Evolutionary conservation across 1,140 invertebrate genomes (phyloP).

Genomic region (Prorops nasuta): DNA sequence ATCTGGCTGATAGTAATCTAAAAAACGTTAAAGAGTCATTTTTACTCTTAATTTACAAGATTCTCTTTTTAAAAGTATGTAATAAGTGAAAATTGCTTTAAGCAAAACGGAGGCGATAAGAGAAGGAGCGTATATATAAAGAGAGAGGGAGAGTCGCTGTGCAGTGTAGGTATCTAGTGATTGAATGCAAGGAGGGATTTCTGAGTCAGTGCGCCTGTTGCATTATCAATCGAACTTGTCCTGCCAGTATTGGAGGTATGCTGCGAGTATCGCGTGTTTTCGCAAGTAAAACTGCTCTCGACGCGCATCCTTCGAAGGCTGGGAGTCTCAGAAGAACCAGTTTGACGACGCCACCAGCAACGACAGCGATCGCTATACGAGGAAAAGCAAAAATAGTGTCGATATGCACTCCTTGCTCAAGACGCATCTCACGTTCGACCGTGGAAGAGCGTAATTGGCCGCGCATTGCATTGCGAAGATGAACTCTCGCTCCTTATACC

Average conservation of each 20-base stretch:
- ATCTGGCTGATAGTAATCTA: background rate
- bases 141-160: too few species aligned
- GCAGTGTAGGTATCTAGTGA: too few species aligned
- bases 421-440: slow-evolving; percentile 27
- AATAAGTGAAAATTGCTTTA: background rate
- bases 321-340: slow-evolving; percentile 36
- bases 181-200: too few species aligned
- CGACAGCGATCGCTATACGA: slow-evolving; percentile 3
- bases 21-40: background rate
- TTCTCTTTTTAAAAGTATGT: background rate
- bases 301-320: slow-evolving; percentile 3
- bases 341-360: slow-evolving; percentile 40
- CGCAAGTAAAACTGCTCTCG: background rate
- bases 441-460: slow-evolving; percentile 9
- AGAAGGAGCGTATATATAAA: too few species aligned
- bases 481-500: too few species aligned
- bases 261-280: background rate
- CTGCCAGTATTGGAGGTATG: background rate
- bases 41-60: background rate
- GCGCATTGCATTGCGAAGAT: too few species aligned
- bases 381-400: slow-evolving; percentile 34
- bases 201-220: background rate
- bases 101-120: too few species aligned
- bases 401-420: slow-evolving; percentile 21
- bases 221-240: background rate